Evolutionary conservation across 92 coral and sea anemone species (phyloP).

Genomic region (Diadumene lineata): DNA sequence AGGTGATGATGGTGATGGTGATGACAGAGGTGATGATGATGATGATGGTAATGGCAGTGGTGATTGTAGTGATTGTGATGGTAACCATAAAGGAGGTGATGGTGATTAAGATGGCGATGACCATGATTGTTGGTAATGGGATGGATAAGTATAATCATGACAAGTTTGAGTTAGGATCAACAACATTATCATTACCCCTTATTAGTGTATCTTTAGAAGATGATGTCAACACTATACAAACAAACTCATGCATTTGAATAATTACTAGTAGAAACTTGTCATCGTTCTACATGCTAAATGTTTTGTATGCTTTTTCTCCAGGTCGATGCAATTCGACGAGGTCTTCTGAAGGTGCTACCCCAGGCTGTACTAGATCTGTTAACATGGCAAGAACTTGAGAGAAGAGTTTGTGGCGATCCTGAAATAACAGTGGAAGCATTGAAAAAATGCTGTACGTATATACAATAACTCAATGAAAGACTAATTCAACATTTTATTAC

Average conservation of each 20-base stretch:
- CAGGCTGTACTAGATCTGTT: conserved; percentile 90
- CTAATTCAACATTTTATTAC: too few species aligned
- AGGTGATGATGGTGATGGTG: background rate
- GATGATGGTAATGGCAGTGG: background rate
- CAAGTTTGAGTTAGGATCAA: too few species aligned
- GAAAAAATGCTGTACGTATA: conserved; percentile 78
- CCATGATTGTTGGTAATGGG: background rate
- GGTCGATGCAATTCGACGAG: conserved; percentile 90
- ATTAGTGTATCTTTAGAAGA: too few species aligned
- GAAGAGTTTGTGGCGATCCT: conserved; percentile 93
- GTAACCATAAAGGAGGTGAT: background rate
- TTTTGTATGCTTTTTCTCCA: conserved; percentile 14
- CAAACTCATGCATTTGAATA: too few species aligned
- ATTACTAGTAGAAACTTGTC: too few species aligned
- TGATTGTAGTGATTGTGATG: background rate
- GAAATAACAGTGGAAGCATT: conserved; percentile 87
- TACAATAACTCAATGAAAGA: too few species aligned
- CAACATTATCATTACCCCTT: too few species aligned
- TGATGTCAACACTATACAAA: too few species aligned
- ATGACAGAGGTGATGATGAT: background rate
- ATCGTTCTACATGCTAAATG: too few species aligned
- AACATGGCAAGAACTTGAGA: conserved; percentile 98
- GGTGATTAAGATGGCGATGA: background rate
- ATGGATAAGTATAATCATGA: too few species aligned
- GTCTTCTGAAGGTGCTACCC: conserved; percentile 90